Percentiles rank a stretch among this genome's conserved stretches.
These are phyloP conservation scores for Stenodera caucasica DNA, from an alignment of 2,888 invertebrate species.

Conservation along the genomic window DNA sequence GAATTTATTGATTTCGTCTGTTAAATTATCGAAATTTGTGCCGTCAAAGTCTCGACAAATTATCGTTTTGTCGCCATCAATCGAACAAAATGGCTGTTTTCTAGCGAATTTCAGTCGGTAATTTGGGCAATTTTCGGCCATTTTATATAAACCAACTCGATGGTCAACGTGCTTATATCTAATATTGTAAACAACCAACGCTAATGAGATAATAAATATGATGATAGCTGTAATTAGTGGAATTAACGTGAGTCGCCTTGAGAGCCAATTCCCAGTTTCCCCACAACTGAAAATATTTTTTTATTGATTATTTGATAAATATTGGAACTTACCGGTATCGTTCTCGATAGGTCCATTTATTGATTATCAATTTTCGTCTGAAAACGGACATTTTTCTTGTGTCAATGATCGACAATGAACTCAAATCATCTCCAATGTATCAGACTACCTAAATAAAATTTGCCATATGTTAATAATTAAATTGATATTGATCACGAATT, in stretches of 20 bases:
- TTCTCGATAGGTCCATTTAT: background rate
- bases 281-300: constrained; percentile 7
- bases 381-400: background rate
- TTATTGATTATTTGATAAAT: background rate
- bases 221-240: constrained; percentile 9
- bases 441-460: constrained; percentile 11
- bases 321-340: background rate
- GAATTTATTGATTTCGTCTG: background rate
- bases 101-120: background rate
- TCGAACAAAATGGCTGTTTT: background rate
- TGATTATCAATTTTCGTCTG: constrained; percentile 8
- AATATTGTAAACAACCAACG: constrained; percentile 10
- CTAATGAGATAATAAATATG: constrained; percentile 11
- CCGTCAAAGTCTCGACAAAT: background rate
- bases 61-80: background rate
- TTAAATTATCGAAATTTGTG: background rate
- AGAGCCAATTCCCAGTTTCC: constrained; percentile 7
- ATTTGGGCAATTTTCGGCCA: background rate
- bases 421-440: constrained; percentile 10
- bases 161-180: background rate
- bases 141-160: no score
- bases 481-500: constrained; percentile 25
- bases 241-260: constrained; percentile 13
- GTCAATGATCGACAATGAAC: background rate
- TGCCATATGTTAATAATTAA: constrained; percentile 28